Conservation (phyloP, 2,888 invertebrate genomes). For the Tanypteryx hageni region DNA sequence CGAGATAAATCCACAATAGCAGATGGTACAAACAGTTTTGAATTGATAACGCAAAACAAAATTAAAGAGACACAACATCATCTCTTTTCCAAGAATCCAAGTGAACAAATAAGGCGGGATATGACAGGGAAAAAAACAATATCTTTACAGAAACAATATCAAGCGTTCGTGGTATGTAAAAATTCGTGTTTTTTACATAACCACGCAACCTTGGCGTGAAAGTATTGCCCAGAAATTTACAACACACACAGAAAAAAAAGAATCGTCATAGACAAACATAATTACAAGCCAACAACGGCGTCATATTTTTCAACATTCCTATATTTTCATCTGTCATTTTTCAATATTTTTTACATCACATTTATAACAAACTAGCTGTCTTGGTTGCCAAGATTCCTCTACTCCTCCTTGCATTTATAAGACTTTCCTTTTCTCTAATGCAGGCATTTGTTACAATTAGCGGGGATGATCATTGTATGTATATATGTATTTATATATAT, state of each 20-base stretch:
- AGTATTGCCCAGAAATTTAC: too few relatives aligned
- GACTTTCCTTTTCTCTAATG: slow-evolving; percentile 33
- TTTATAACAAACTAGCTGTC: slow-evolving; percentile 54
- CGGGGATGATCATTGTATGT: slow-evolving; percentile 46
- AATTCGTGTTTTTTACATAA: too few relatives aligned
- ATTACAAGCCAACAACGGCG: slow-evolving; percentile 42
- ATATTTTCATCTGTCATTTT: slow-evolving; percentile 30
- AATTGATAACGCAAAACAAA: too few relatives aligned
- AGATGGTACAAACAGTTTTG: too few relatives aligned
- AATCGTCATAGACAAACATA: neutral
- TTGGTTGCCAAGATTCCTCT: slow-evolving; percentile 15
- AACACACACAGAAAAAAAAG: neutral
- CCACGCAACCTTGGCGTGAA: too few relatives aligned
- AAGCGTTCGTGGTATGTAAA: neutral
- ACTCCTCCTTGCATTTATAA: slow-evolving; percentile 15
- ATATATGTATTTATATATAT: slow-evolving; percentile 42
- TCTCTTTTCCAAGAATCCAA: too few relatives aligned
- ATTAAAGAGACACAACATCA: too few relatives aligned
- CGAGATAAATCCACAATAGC: too few relatives aligned
- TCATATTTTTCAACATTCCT: slow-evolving; percentile 12
- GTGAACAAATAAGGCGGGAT: too few relatives aligned
- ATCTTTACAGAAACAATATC: neutral
- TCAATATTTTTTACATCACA: slow-evolving; percentile 51
- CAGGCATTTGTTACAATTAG: slow-evolving; percentile 48
- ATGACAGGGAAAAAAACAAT: neutral